phyloP scores from a whole-genome alignment of 2,888 invertebrate genomes.

The Xylocampa areola region DNA sequence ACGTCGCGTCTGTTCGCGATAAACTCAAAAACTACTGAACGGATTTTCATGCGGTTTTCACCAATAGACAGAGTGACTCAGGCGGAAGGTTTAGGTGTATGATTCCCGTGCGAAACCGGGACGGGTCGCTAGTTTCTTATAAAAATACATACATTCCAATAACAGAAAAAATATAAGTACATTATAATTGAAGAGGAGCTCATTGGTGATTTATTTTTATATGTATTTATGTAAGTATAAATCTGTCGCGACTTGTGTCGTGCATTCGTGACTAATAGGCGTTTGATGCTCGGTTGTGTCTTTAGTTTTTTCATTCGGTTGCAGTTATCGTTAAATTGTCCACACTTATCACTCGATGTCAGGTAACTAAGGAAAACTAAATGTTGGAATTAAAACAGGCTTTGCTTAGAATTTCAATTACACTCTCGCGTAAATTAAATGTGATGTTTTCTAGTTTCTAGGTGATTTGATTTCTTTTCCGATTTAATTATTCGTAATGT shows the following conservation, averaged over 20 bases:
- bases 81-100: too few species aligned
- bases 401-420: conserved; percentile 22
- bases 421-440: conserved; percentile 26
- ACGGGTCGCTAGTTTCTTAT: too few species aligned
- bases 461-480: conserved; percentile 4
- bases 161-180: too few species aligned
- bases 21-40: too few species aligned
- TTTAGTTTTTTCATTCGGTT: conserved; percentile 21
- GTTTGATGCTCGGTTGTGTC: conserved; percentile 25
- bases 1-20: too few species aligned
- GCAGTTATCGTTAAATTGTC: conserved; percentile 29
- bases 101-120: too few species aligned
- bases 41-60: too few species aligned
- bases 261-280: conserved; percentile 39
- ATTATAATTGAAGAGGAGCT: neutral
- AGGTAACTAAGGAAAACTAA: conserved; percentile 33
- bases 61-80: too few species aligned
- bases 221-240: conserved; percentile 14
- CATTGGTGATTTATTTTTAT: conserved; percentile 4
- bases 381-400: conserved; percentile 26
- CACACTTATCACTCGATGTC: conserved; percentile 20
- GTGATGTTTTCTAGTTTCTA: neutral
- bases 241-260: conserved; percentile 17
- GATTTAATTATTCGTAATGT: neutral
- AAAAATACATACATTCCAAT: too few species aligned